Evolutionary conservation across 2,797 vertebrate genomes (phyloP).

Genomic region (Peromyscus eremicus): DNA sequence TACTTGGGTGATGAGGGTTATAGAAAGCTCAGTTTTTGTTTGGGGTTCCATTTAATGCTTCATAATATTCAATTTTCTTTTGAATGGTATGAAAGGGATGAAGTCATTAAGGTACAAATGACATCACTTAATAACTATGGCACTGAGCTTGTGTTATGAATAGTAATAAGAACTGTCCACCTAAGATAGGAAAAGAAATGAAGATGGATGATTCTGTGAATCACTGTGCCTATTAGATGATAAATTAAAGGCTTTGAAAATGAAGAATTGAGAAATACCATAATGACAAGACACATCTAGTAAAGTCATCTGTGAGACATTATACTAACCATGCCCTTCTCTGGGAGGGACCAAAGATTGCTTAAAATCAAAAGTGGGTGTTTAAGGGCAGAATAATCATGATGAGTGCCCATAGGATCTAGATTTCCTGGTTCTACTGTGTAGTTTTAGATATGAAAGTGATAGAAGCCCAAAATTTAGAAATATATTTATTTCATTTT

Average conservation of each 20-base stretch:
- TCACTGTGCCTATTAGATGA: slow-evolving; percentile 73
- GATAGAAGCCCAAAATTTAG: not conserved
- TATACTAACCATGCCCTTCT: slow-evolving; percentile 9
- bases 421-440: not conserved
- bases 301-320: slow-evolving; percentile 43
- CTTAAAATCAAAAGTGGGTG: slow-evolving; percentile 1
- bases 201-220: slow-evolving; percentile 75
- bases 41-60: slow-evolving; percentile 70
- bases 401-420: not conserved
- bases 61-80: slow-evolving; percentile 72
- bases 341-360: not conserved
- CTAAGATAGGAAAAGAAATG: slow-evolving; percentile 57
- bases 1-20: slow-evolving; percentile 47
- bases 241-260: slow-evolving; percentile 73
- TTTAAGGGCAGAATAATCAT: slow-evolving; percentile 1
- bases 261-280: slow-evolving; percentile 71
- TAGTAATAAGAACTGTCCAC: slow-evolving; percentile 40
- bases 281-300: slow-evolving; percentile 72
- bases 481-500: not conserved
- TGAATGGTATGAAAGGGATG: slow-evolving; percentile 68
- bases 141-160: slow-evolving; percentile 67
- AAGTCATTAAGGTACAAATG: slow-evolving; percentile 73
- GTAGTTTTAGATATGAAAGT: not conserved
- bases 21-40: slow-evolving; percentile 47
- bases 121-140: slow-evolving; percentile 73